Base-by-base conservation (phyloP, 2,113 vertebrate species). In the Limnothrissa miodon region DNA sequence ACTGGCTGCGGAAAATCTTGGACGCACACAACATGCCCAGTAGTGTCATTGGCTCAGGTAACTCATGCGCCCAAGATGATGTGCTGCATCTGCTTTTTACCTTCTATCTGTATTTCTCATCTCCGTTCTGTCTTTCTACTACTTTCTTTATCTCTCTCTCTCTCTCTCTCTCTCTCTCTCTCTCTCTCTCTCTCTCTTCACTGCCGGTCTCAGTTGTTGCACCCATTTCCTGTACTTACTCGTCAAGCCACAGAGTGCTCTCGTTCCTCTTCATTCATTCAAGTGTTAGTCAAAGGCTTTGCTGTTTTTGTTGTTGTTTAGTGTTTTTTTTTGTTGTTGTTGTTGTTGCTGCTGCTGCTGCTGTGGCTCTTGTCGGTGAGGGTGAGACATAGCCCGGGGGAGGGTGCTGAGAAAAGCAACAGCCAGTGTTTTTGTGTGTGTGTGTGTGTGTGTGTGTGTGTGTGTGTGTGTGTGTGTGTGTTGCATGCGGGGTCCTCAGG, bases 1-100 rank as follows among this genome's bases (percentile, higher is more conserved):
- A 89, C 80, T 89, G 87, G 87, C 84, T 86, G 66, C 83, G 88
- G 83, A 87, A 85, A 78, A 79, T 83, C 56, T 79, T 86, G 84
- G 88, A 89, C 82, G 59, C 88, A 29, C 82, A 81, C 53, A 42
- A 53, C 84, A 78, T 85, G 33, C 78, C 83, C 56, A 84, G 51
- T 59, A 82, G 42, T 46, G 82, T 84, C 70, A 79, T 82, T 59
- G 66, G 48, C 45, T 51, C 85, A 88, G 87, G 87, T 88, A 86
- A 70, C 70, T 10, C 42, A 42, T 42, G 4, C 46, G 80, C 9
- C 36, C 78, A 53, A 23, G 48, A 25, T 6, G 1, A 66, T 8
- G 9, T 66, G 25, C 33, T 25, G 0, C 29, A n/a, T 74, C 5
- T 74, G 8, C 81, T 39, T 66, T 44, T 13, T 44, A 15, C 45